These are phyloP conservation scores for Fulmarus glacialis DNA, from an alignment of 2,113 vertebrate genomes.

Conservation along the genomic window DNA sequence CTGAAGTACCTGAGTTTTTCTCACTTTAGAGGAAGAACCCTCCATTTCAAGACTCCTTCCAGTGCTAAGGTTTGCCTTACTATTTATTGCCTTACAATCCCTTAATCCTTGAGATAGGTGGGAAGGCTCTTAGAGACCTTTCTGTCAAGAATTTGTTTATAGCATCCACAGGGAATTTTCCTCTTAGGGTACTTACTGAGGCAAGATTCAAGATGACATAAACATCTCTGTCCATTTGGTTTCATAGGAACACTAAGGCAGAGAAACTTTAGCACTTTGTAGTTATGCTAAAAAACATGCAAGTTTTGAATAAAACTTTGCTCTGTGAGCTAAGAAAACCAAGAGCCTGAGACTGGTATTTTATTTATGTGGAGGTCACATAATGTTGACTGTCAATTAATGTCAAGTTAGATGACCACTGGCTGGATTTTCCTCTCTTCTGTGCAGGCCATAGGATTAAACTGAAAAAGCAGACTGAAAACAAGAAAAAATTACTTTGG, in stretches of 20 bases:
- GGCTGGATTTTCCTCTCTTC: not conserved
- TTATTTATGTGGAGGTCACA: not conserved
- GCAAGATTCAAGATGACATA: not conserved
- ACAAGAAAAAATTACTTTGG: not conserved
- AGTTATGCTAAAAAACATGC: not conserved
- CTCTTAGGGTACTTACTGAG: not conserved
- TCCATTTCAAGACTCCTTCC: not conserved
- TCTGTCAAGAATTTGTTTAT: not conserved
- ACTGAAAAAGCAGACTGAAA: not conserved
- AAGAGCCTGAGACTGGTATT: not conserved
- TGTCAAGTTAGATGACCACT: not conserved
- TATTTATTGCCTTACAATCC: not conserved
- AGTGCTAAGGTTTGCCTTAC: not conserved
- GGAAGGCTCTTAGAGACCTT: not conserved
- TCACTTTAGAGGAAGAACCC: not conserved
- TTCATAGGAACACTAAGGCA: not conserved
- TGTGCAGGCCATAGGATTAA: not conserved
- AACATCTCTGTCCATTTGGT: not conserved
- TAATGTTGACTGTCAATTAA: not conserved
- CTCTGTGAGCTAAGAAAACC: not conserved
- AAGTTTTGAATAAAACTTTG: not conserved
- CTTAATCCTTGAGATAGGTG: not conserved
- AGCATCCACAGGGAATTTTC: not conserved
- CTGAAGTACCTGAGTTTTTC: not conserved
- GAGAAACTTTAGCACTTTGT: not conserved